Evolutionary conservation across 2,888 invertebrate genomes (phyloP), one percentile per base, ranked within the genome.

Genomic region (Zygogramma bicolorata): DNA sequence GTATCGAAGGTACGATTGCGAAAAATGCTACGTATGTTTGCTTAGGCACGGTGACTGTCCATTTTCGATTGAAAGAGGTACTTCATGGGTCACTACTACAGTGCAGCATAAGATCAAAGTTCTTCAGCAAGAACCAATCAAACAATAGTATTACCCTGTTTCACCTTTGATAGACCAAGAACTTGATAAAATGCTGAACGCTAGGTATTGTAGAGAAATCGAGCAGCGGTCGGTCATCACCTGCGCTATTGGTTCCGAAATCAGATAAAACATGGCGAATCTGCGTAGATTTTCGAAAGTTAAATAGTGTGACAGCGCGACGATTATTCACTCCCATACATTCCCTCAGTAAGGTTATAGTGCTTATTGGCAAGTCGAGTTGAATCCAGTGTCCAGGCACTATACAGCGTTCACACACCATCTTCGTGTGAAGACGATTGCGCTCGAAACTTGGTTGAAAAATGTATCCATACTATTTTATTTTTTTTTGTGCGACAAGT

Each of bases 251-350:
- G 0, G 75, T 83, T 58, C 76, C 79, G 0, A 75, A 70, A 76
- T 58, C 49, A 83, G 2, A 76, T 78, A 42, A 42, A 7, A 6
- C 42, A 3, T 18, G 18, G 42, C n/a, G 18, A 15, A 18, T 18
- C 1, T 42, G 1, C 18, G 42, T 18, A 7, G 42, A 42, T 15
- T 42, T 15, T 42, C 18, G 8, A 5, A 42, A 42, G 34, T 60
- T 85, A 0, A 85, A 84, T 70, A 25, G 40, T 1, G 81, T 83
- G 0, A 81, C 82, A 79, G 46, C 74, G 77, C 7, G 81, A 84
- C 65, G 82, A 82, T 0, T 83, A 84, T 71, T 83, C 83, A 1
- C 31, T 84, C 0, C 84, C 77, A 0, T 79, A 80, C 31, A 80
- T 84, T 22, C 82, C 4, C 61, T 85, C 15, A 80, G 82, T 29